Evolutionary conservation across 2,113 vertebrate species (phyloP).

Genomic region (Hydrochoerus hydrochaeris): DNA sequence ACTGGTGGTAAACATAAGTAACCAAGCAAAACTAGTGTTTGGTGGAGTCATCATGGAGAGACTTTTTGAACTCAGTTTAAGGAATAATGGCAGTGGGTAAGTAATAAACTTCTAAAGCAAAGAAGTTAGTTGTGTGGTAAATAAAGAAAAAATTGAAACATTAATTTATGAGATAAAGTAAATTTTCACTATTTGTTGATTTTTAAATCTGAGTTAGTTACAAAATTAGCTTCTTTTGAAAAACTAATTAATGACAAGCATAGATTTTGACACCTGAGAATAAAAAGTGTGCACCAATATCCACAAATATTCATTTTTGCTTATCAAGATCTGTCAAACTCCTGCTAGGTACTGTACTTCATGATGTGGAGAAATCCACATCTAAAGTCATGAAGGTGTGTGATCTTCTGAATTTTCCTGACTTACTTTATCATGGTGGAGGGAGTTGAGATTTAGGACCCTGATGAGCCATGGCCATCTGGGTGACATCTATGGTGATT

Average conservation of each 20-base stretch:
- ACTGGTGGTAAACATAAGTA: background rate
- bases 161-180: background rate
- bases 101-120: background rate
- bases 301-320: background rate
- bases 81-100: too few relatives aligned
- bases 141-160: background rate
- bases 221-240: background rate
- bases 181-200: background rate
- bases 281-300: background rate
- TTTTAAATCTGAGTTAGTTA: background rate
- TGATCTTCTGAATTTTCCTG: background rate
- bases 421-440: background rate
- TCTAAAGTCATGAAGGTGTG: background rate
- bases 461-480: background rate
- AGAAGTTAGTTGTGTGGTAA: background rate
- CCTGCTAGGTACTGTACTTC: background rate
- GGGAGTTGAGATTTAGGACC: background rate
- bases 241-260: background rate
- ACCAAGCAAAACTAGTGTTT: background rate
- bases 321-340: background rate
- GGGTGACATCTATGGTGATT: background rate
- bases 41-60: fast-evolving
- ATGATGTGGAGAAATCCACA: background rate
- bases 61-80: background rate
- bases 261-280: background rate